Base-by-base conservation (phyloP, 2,113 vertebrate genomes). In the Phylloscopus whistleri region DNA sequence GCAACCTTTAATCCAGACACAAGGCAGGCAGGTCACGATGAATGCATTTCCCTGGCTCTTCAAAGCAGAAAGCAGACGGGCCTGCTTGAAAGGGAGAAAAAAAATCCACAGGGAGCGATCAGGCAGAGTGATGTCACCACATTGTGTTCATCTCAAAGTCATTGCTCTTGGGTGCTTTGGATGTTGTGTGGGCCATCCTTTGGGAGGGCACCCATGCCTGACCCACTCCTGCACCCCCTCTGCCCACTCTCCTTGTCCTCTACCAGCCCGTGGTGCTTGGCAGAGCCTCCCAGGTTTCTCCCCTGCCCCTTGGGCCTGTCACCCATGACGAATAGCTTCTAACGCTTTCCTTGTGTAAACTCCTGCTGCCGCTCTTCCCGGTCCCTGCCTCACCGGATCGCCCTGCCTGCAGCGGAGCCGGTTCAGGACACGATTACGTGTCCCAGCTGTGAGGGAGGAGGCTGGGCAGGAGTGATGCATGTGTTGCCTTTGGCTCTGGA, bases 1-100 rank as follows among this genome's bases (percentile, higher is more conserved):
- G 48, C 89, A 95, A 70, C 96, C 95, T 96, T 80, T 95, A 56
- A 93, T 96, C 64, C 37, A 94, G 88, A 26, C 83, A 90, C 64
- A 41, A 79, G 86, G 92, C 27, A 75, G 73, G 46, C 81, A 75
- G 86, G 82, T 85, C 72, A 93, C 0, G 13, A 56, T 78, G 87
- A 85, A 16, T 13, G 4, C 53, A 13, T 91, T 79, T 90, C 81
- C 26, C 62, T 95, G 85, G 49, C 60, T 91, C 80, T 94, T 94
- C 90, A 96, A 94, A 89, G 89, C 74, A 51, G 86, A 87, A 90
- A 91, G 84, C 87, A 91, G 77, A 56, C 0, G 0, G 39, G 62
- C 67, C 56, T 96, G 67, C 80, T 88, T 62, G 72, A 30, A 30
- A 39, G 8, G 3, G 5, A 3, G 1, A 31, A 43, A 41, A 41